Evolutionary conservation across 2,888 invertebrate species (phyloP), one percentile per base, ranked within the genome.

Genomic region (Harmothoe impar): DNA sequence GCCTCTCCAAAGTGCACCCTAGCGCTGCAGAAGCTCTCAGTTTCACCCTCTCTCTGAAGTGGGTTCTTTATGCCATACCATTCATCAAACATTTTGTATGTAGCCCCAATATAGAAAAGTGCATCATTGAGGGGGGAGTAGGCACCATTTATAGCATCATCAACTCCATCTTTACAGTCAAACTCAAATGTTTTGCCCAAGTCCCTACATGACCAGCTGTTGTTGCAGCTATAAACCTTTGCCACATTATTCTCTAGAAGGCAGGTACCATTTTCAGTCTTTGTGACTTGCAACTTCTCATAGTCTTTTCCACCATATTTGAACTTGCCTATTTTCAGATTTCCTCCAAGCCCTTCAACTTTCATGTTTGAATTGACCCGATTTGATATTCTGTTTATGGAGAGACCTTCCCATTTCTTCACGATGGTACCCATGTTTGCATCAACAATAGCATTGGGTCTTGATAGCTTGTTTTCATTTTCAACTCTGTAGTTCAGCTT

Each of bases 51-150:
- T 29, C 84, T 33, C 23, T 84, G 33, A 1, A 86, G 81, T 15
- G 89, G 91, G 10, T 84, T 43, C 23, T 54, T 54, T 10, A 78
- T 78, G 0, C 72, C 86, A 89, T 92, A 93, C 93, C 93, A 93
- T 51, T 94, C 92, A 31, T 92, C 91, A 90, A 92, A 94, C 93
- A 94, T 93, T 33, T 91, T 91, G 7, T 92, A 92, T n/a, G 93
- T 91, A 0, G 92, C 88, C 17, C 92, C 92, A 1, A 93, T 94
- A 35, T 92, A 91, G 81, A 91, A 93, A 72, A 93, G 92, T 20
- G 92, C 93, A 90, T 93, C 93, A 84, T 91, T 91, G 7, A 92
- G 33, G 0, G 93, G 93, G 17, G 92, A 92, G 72, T 88, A 93
- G 0, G 90, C 92, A 12, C 92, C 93, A 68, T 93, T 92, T 0